These are phyloP conservation scores for Ochropleura plecta DNA, from an alignment of 2,888 invertebrate genomes.

Conservation along the genomic window DNA sequence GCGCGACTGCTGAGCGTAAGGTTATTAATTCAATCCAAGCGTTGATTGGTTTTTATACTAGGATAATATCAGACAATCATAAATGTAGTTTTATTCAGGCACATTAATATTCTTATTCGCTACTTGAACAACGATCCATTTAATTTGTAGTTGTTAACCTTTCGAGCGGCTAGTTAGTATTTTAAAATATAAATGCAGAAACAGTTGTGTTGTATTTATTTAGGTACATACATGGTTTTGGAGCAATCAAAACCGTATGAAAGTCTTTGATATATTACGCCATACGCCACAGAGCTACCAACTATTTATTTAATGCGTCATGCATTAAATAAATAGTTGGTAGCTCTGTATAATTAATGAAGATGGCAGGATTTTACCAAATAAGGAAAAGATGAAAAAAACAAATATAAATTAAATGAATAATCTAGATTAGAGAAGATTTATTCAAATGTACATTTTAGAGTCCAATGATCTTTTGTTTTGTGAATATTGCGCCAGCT, in stretches of 20 bases:
- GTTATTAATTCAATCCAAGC: not conserved
- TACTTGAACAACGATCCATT: not conserved
- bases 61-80: too few relatives aligned
- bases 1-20: not conserved
- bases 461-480: not conserved
- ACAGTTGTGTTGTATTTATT: not conserved
- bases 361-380: too few relatives aligned
- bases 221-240: not conserved
- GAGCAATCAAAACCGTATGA: not conserved
- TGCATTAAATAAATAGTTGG: constrained; percentile 3
- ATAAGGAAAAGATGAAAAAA: not conserved
- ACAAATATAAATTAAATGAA: not conserved
- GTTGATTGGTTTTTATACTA: not conserved
- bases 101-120: not conserved
- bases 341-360: not conserved
- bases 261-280: constrained; percentile 20
- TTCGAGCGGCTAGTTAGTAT: not conserved
- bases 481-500: not conserved
- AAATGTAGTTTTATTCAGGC: not conserved
- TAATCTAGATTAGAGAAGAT: not conserved
- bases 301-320: constrained; percentile 4
- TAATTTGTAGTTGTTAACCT: not conserved
- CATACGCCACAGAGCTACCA: not conserved
- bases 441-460: not conserved
- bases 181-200: not conserved